Base-by-base conservation (phyloP, 1,140 invertebrate species). In the Drosophila nasuta region DNA sequence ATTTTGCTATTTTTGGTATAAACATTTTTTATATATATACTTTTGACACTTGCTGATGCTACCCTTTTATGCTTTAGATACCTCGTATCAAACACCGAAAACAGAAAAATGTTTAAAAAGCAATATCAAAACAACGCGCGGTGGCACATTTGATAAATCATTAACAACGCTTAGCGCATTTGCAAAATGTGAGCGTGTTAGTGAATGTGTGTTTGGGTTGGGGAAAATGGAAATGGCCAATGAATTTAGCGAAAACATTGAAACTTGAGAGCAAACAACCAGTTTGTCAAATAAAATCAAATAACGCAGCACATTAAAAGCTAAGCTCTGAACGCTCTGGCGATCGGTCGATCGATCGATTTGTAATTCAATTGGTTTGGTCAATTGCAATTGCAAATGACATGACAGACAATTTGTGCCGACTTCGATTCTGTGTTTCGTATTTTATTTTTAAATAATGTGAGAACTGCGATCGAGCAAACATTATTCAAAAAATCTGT, bases 311-410 rank as follows among this genome's bases (percentile, higher is more conserved):
- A 54, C 11, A 54, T 33, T 33, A 15, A 51, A n/a, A 52, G 52
- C n/a, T 33, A 5, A 25, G 20, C 20, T 25, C 20, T 20, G 20
- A 20, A 20, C 20, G 20, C 20, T 20, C 20, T 20, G 20, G 20
- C 20, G 20, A 25, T 54, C 52, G 49, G 30, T 30, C 11, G 30
- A 25, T 25, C n/a, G 35, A 28, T 56, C 49, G 68, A 68, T 74
- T 68, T 68, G 65, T 69, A 62, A 75, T 70, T 75, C 58, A 75
- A 70, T 75, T 49, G 58, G 7, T 68, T 25, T 25, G 20, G 52
- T 56, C 41, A 74, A 68, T 60, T 56, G 56, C 65, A 74, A 74
- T 69, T 69, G 65, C 65, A 43, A 72, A 70, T 33, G 15, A 63
- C 35, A 62, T 60, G 59, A 13, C 30, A 67, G 1, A 25, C 43